Evolutionary conservation across 64 coral and sea anemone species (phyloP).

Genomic region (Stichodactyla mertensii): DNA sequence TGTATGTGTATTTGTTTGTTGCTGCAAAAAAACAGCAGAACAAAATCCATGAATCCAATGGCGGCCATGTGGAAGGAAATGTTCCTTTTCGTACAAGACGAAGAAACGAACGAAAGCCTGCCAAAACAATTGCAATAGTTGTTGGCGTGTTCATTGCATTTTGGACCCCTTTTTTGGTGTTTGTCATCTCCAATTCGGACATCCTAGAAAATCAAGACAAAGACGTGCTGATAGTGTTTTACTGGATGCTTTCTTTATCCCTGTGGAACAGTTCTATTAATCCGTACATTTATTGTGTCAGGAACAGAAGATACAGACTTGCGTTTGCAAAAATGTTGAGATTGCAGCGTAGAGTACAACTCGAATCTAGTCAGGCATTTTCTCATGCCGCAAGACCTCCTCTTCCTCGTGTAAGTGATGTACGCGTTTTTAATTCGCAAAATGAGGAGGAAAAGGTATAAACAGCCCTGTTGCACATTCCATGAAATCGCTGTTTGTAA

Average conservation of each 20-base stretch:
- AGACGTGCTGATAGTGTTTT: not conserved
- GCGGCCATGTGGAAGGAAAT: not conserved
- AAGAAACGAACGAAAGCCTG: slow-evolving; percentile 37
- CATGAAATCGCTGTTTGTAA: too few species aligned
- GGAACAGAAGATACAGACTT: slow-evolving; percentile 25
- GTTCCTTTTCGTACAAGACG: not conserved
- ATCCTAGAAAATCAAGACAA: not conserved
- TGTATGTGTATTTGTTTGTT: slow-evolving; percentile 38
- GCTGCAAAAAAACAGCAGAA: slow-evolving; percentile 5
- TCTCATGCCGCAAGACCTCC: not conserved
- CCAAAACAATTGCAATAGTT: slow-evolving; percentile 43
- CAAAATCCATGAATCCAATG: not conserved
- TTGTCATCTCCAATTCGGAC: not conserved
- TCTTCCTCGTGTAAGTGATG: not conserved
- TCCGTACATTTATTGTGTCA: slow-evolving; percentile 41
- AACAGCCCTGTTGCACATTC: not conserved
- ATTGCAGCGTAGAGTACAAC: not conserved
- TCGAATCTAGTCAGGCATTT: not conserved
- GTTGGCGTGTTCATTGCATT: slow-evolving; percentile 32
- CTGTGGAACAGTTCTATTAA: slow-evolving; percentile 44
- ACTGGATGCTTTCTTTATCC: slow-evolving; percentile 11
- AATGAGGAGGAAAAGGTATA: not conserved
- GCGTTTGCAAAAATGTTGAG: slow-evolving; percentile 8
- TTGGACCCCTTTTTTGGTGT: slow-evolving; percentile 34
- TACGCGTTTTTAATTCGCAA: too few species aligned